phyloP scores from a whole-genome alignment of 2,888 invertebrate genomes.

The Ennomos quercinarius region DNA sequence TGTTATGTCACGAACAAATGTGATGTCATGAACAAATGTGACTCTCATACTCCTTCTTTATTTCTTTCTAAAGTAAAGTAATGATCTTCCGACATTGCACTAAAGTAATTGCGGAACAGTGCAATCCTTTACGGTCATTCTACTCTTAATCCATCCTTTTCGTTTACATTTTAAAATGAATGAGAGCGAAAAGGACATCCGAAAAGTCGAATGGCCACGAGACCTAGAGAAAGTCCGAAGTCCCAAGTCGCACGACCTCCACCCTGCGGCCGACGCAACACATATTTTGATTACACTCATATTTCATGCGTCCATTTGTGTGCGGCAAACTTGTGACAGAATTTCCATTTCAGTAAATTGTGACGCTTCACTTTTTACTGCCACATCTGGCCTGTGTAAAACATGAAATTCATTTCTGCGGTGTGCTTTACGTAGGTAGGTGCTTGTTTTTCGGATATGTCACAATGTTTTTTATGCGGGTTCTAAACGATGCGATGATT shows the following conservation, averaged over 20 bases:
- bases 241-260: constrained; percentile 15
- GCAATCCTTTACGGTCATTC: too few species aligned
- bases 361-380: constrained; percentile 61
- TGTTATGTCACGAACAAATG: too few species aligned
- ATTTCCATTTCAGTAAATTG: constrained; percentile 60
- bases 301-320: constrained; percentile 62
- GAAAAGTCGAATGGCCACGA: too few species aligned
- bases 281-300: constrained; percentile 57
- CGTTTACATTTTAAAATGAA: too few species aligned
- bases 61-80: too few species aligned
- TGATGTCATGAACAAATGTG: too few species aligned
- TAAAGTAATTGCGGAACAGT: too few species aligned
- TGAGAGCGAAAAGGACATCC: too few species aligned
- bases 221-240: constrained; percentile 16
- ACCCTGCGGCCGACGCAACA: constrained; percentile 42
- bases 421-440: constrained; percentile 11
- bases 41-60: too few species aligned
- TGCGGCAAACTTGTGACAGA: constrained; percentile 54
- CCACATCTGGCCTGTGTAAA: constrained; percentile 45
- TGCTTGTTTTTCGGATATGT: constrained; percentile 3
- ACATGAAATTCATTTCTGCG: constrained; percentile 50
- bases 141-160: too few species aligned
- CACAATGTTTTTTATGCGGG: constrained; percentile 9
- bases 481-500: constrained; percentile 9
- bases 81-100: too few species aligned